Evolutionary conservation across 2,888 invertebrate species (phyloP).

Genomic region (Andrena trimmerana): DNA sequence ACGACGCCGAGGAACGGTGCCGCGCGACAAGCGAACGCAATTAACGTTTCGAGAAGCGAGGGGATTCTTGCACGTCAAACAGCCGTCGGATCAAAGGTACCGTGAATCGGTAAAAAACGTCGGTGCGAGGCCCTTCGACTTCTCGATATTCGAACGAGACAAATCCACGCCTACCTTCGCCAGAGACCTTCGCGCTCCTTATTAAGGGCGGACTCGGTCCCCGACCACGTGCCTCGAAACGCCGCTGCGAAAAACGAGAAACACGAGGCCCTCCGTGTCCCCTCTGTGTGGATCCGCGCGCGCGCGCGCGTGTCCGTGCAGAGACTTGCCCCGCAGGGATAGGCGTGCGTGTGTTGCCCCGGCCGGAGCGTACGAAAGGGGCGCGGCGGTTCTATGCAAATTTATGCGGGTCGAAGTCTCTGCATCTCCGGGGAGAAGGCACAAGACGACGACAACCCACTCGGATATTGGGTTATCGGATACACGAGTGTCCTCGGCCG

Average conservation of each 20-base stretch:
- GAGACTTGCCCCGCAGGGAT: neutral
- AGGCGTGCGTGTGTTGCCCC: constrained; percentile 13
- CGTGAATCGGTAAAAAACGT: constrained; percentile 33
- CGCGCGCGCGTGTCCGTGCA: no score
- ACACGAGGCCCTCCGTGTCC: constrained; percentile 13
- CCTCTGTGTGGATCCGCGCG: neutral
- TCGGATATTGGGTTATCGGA: constrained; percentile 78
- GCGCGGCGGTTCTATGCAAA: constrained; percentile 74
- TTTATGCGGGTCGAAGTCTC: constrained; percentile 70
- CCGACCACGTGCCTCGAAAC: constrained; percentile 50
- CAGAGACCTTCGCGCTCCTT: constrained; percentile 64
- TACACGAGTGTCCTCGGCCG: constrained; percentile 73
- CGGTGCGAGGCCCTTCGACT: constrained; percentile 37
- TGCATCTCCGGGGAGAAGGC: constrained; percentile 54
- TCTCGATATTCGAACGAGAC: constrained; percentile 60
- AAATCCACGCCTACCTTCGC: constrained; percentile 68
- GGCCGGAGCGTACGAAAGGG: constrained; percentile 44
- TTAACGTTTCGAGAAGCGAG: constrained; percentile 38
- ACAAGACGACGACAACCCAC: constrained; percentile 53
- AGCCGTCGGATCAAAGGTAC: constrained; percentile 29
- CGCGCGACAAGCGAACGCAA: constrained; percentile 20
- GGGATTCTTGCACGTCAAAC: constrained; percentile 14
- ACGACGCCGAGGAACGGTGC: neutral
- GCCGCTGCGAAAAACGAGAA: constrained; percentile 44
- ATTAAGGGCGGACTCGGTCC: constrained; percentile 60